Evolutionary conservation across 2,888 invertebrate genomes (phyloP), one percentile per base, ranked within the genome.

Genomic region (Drosophila bunnanda): DNA sequence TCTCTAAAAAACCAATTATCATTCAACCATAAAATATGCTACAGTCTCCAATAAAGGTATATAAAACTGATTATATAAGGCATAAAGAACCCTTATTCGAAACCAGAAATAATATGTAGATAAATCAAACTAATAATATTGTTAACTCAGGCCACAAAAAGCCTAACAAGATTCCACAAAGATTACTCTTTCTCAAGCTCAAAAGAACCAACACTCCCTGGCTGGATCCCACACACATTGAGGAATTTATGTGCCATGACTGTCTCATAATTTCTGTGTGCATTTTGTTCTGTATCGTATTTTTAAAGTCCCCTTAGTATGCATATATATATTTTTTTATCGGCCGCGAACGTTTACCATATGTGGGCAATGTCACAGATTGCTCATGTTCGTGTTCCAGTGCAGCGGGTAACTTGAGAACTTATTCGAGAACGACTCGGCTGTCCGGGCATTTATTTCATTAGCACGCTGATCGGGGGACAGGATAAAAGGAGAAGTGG

Each of bases 381-480:
- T 84, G 80, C 75, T 85, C 82, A 85, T 80, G 79, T 64, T 52
- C 48, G 61, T 55, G 73, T 39, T 46, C 48, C 50, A 46, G 34
- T 38, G 70, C 43, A 54, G 70, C 46, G 46, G 46, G 69, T 89
- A 86, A 86, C 85, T 84, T 89, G 89, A 86, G 88, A 78, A 59
- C 67, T 57, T 32, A 50, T 48, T 58, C 32, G 46, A 46, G 30
- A 38, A 56, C 66, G 62, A 38, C 62, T 59, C 59, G 36, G 69
- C 59, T 64, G 82, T 78, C 88, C 78, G 84, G 88, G 76, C 89
- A 89, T 85, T 89, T 87, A 80, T 86, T 89, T 87, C 88, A 86
- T 89, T 89, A 89, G 79, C 89, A 58, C 57, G 48, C 67, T 48
- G 59, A 67, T 72, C 52, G 52, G 75, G 76, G 68, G 28, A 58